phyloP scores from a whole-genome alignment of 2,113 vertebrate genomes.

The Cyanocitta stelleri region DNA sequence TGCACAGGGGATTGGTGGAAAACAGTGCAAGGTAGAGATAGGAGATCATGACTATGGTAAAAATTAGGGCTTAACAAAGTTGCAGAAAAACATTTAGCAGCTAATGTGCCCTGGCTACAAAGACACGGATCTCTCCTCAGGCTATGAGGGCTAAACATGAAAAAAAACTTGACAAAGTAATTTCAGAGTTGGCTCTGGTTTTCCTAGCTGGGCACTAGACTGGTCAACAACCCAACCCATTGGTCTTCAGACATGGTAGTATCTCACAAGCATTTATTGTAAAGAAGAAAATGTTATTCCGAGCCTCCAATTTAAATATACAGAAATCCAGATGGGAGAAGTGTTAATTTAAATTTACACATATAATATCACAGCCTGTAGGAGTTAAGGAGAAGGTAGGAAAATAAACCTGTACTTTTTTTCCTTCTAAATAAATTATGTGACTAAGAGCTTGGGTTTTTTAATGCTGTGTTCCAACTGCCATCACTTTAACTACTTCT shows the following conservation, averaged over 20 bases:
- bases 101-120: not conserved
- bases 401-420: not conserved
- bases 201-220: not conserved
- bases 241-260: not conserved
- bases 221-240: not conserved
- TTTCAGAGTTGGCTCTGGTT: not conserved
- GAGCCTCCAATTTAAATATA: not conserved
- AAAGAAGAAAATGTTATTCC: not conserved
- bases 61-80: not conserved
- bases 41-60: not conserved
- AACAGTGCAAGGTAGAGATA: not conserved
- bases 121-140: fast-evolving
- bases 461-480: not conserved
- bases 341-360: slow-evolving; percentile 21
- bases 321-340: slow-evolving; percentile 5
- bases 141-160: not conserved
- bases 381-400: not conserved
- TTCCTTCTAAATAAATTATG: not conserved
- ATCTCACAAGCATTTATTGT: not conserved
- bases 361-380: not conserved
- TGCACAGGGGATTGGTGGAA: not conserved
- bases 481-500: not conserved
- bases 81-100: not conserved
- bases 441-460: not conserved
- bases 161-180: not conserved